phyloP scores from a whole-genome alignment of 2,888 invertebrate species.

The Erynnis tages region DNA sequence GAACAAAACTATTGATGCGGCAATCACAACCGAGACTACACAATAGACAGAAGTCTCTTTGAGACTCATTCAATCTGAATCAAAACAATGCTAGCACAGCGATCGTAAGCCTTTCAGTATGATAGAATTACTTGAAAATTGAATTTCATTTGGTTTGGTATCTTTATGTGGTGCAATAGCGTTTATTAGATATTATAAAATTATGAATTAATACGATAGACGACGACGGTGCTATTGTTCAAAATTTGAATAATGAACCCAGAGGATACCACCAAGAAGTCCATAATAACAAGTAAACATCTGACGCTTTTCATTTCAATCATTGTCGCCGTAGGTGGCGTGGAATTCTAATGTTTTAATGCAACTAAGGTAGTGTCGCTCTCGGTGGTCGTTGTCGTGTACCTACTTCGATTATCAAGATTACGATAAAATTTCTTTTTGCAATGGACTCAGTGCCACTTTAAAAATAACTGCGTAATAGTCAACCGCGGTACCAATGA shows the following conservation, averaged over 20 bases:
- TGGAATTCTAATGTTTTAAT: conserved; percentile 50
- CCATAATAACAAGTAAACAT: background rate
- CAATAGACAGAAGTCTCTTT: background rate
- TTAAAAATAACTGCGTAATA: conserved; percentile 62
- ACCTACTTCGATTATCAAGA: conserved; percentile 49
- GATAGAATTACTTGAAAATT: too few relatives aligned
- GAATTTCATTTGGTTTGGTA: too few relatives aligned
- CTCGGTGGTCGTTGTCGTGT: conserved; percentile 49
- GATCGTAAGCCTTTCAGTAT: too few relatives aligned
- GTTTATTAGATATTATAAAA: too few relatives aligned
- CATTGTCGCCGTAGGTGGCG: conserved; percentile 36
- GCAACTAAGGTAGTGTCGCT: conserved; percentile 29
- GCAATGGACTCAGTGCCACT: conserved; percentile 55
- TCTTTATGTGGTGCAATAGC: too few relatives aligned
- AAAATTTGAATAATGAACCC: background rate
- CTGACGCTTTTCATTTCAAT: conserved; percentile 31
- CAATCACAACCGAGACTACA: conserved; percentile 20
- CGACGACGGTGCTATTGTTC: background rate
- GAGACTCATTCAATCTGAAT: conserved; percentile 5
- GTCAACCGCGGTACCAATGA: conserved; percentile 54
- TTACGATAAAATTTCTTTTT: conserved; percentile 58
- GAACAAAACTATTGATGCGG: conserved; percentile 42
- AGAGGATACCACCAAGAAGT: background rate
- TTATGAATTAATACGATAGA: too few relatives aligned
- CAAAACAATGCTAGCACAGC: background rate